Evolutionary conservation across 2,888 invertebrate genomes (phyloP).

Genomic region (Tillus elongatus): DNA sequence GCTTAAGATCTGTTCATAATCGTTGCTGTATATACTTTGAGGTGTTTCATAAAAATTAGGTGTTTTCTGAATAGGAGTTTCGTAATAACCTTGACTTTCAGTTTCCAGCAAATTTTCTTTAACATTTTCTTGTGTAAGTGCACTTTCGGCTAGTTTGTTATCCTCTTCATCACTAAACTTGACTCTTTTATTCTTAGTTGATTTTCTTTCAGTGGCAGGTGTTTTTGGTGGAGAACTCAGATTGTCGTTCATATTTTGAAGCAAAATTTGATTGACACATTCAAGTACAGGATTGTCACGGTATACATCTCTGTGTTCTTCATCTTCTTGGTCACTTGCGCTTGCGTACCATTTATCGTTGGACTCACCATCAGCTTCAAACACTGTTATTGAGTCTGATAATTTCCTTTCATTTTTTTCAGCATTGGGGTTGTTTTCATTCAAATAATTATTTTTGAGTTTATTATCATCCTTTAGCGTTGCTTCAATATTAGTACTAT

Average conservation of each 20-base stretch:
- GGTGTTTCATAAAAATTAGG: constrained; percentile 55
- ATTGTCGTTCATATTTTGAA: constrained; percentile 57
- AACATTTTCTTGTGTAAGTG: constrained; percentile 21
- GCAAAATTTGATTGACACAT: constrained; percentile 75
- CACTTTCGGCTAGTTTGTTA: constrained; percentile 12
- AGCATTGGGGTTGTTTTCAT: constrained; percentile 9
- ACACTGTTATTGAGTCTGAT: constrained; percentile 43
- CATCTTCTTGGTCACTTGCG: constrained; percentile 67
- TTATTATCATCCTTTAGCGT: constrained; percentile 3
- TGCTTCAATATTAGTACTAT: constrained; percentile 13
- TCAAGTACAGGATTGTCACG: constrained; percentile 77
- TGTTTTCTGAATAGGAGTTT: constrained; percentile 40
- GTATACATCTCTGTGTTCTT: constrained; percentile 58
- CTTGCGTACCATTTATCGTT: constrained; percentile 58
- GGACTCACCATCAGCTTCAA: constrained; percentile 44
- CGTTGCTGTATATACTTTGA: constrained; percentile 65
- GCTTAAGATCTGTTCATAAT: constrained; percentile 61
- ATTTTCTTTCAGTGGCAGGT: constrained; percentile 36
- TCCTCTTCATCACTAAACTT: constrained; percentile 40
- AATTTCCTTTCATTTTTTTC: constrained; percentile 21
- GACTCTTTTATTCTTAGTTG: constrained; percentile 34
- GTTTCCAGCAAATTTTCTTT: constrained; percentile 21
- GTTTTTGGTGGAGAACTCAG: constrained; percentile 40
- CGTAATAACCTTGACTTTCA: constrained; percentile 34
- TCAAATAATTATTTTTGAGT: constrained; percentile 11